Conservation (phyloP, 2,113 vertebrate species). For the Emydura subglobosa region DNA sequence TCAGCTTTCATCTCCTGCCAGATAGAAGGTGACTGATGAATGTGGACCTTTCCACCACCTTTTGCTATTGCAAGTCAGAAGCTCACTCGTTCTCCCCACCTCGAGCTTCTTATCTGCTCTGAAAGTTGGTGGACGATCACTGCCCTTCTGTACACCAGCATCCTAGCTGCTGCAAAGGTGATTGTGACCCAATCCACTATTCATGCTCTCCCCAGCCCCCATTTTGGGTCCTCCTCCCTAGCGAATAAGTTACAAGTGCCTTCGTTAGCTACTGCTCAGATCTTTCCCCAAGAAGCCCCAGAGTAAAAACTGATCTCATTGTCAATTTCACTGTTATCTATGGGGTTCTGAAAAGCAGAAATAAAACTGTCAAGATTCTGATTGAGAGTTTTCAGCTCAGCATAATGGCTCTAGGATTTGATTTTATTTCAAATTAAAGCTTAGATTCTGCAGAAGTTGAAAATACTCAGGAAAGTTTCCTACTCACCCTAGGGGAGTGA, state of each 20-base stretch:
- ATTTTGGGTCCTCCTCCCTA: neutral
- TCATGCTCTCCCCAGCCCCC: neutral
- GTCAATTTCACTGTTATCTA: neutral
- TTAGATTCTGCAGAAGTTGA: neutral
- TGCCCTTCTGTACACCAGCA: neutral
- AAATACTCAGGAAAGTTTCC: neutral
- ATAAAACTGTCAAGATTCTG: neutral
- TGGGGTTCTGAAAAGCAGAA: neutral
- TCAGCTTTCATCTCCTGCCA: no score
- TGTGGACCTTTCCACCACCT: no score
- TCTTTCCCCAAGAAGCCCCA: neutral
- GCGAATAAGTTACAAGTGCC: neutral
- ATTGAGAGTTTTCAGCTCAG: neutral
- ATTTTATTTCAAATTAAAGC: neutral
- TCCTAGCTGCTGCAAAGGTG: neutral
- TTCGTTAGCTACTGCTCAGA: no score
- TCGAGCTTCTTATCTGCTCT: neutral
- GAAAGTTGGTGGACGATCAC: neutral
- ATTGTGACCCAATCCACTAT: neutral
- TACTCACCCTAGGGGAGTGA: neutral
- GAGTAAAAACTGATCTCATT: neutral
- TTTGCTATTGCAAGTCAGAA: no score
- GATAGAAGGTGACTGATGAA: no score
- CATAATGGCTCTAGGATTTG: fast-evolving
- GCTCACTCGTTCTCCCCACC: no score